Conservation (phyloP, 1,140 invertebrate genomes). For the Drosophila seguyi region DNA sequence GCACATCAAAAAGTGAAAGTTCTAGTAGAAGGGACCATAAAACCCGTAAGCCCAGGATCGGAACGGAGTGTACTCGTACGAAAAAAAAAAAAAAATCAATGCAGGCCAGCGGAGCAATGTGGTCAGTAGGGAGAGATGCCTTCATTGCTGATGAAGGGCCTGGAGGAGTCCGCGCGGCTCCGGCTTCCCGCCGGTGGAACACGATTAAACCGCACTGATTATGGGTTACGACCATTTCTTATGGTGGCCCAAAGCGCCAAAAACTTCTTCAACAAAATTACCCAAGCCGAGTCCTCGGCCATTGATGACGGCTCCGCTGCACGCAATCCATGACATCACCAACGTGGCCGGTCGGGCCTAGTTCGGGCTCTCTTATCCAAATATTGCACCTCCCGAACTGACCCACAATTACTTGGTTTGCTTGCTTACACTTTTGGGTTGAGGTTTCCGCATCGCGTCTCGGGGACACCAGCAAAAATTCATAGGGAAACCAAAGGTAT, state of each 20-base stretch:
- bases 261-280: constrained; percentile 51
- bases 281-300: constrained; percentile 34
- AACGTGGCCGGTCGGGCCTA: constrained; percentile 13
- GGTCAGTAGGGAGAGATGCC: constrained; percentile 31
- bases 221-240: constrained; percentile 69
- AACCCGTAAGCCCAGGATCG: constrained; percentile 40
- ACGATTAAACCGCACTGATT: constrained; percentile 70
- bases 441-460: constrained; percentile 1
- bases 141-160: not conserved
- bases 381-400: constrained; percentile 28
- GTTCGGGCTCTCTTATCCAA: constrained; percentile 24
- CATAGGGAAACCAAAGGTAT: constrained; percentile 20
- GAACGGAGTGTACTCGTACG: constrained; percentile 12
- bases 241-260: constrained; percentile 47
- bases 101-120: constrained; percentile 40
- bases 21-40: constrained; percentile 43
- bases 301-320: constrained; percentile 74
- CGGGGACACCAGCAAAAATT: constrained; percentile 4
- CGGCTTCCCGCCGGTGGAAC: constrained; percentile 32
- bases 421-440: constrained; percentile 18
- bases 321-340: constrained; percentile 84
- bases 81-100: constrained; percentile 77
- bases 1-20: constrained; percentile 70
- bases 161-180: constrained; percentile 1
- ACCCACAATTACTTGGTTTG: constrained; percentile 36